Conservation (phyloP, 2,797 vertebrate genomes). For the Helicolenus hilgendorfi region DNA sequence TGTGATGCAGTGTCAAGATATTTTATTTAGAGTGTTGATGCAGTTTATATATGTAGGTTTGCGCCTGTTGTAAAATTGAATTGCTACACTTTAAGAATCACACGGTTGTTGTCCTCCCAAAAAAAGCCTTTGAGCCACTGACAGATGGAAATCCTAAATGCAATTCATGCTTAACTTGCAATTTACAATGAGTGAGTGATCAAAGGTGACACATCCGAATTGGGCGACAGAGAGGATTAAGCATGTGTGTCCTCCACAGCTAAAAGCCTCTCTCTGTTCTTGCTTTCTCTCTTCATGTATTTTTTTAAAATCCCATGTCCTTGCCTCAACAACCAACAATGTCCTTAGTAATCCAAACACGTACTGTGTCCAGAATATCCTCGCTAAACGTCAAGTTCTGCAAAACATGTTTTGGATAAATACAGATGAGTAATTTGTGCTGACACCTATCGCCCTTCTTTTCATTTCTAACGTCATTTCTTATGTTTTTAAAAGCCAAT, state of each 20-base stretch:
- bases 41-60: neutral
- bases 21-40: neutral
- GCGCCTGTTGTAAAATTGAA: neutral
- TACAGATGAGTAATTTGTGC: neutral
- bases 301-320: neutral
- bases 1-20: neutral
- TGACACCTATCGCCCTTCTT: neutral
- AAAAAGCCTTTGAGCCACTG: conserved; percentile 1
- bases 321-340: neutral
- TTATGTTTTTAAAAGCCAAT: neutral
- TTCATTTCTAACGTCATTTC: neutral
- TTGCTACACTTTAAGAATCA: neutral
- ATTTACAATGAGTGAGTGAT: conserved; percentile 30
- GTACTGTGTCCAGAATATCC: neutral
- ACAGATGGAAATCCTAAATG: conserved; percentile 26
- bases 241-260: conserved; percentile 7
- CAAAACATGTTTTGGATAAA: neutral
- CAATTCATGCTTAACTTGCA: conserved; percentile 35
- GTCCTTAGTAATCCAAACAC: neutral
- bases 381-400: neutral
- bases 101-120: neutral
- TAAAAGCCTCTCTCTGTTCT: conserved; percentile 6
- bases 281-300: neutral
- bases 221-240: conserved; percentile 38
- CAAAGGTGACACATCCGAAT: conserved; percentile 32